Conservation (phyloP, 2,113 vertebrate species). For the Entelurus aequoreus region DNA sequence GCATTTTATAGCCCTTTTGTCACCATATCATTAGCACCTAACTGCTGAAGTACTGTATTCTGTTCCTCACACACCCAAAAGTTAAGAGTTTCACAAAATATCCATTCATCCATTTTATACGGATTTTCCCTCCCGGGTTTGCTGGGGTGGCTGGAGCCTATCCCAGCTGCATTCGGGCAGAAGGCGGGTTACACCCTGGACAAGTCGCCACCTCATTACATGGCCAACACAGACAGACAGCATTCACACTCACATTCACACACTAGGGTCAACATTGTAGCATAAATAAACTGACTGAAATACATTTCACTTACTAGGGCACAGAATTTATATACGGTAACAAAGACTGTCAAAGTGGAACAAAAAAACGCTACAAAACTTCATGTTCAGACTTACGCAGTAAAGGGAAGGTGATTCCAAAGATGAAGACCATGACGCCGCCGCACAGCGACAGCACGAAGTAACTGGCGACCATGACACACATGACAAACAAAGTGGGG, state of each 20-base stretch:
- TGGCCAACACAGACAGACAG: too few relatives aligned
- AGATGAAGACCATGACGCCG: conserved; percentile 92
- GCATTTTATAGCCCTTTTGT: too few relatives aligned
- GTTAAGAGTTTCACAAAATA: not conserved
- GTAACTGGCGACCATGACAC: conserved; percentile 86
- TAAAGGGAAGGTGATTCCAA: conserved; percentile 92
- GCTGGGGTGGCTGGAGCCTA: too few relatives aligned
- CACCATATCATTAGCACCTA: too few relatives aligned
- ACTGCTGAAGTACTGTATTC: too few relatives aligned
- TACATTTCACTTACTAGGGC: not conserved
- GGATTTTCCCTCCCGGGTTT: too few relatives aligned
- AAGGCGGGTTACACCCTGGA: too few relatives aligned
- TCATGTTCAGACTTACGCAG: conserved; percentile 76
- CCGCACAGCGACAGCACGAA: conserved; percentile 89
- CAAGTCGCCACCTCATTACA: too few relatives aligned
- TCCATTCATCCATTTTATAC: not conserved
- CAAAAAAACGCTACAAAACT: not conserved
- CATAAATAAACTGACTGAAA: not conserved
- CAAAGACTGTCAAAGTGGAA: too few relatives aligned
- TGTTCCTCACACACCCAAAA: not conserved
- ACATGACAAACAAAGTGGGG: conserved; percentile 80
- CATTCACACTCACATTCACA: too few relatives aligned
- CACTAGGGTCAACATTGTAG: too few relatives aligned
- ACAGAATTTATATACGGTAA: not conserved
- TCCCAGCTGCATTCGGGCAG: too few relatives aligned